Base-by-base conservation (phyloP, 2,113 vertebrate genomes). In the Struthidea cinerea region DNA sequence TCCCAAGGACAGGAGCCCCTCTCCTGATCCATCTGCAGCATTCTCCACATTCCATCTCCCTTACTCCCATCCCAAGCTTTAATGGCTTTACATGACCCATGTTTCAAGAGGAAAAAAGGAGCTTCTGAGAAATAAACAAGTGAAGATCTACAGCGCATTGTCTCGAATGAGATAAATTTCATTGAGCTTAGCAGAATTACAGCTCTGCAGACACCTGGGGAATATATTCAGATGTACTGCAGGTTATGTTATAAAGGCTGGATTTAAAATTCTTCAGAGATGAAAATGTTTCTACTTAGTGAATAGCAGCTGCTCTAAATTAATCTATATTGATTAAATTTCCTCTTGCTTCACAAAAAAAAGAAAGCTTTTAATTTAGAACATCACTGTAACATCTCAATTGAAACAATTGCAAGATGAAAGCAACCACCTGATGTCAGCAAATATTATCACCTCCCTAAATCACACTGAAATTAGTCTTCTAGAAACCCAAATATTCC, bases 311-410 rank as follows among this genome's bases (percentile, higher is more conserved):
- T 94, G 85, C 88, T 88, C 64, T 88, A 90, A 96, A 93, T 96
- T 94, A 96, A 94, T 93, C 93, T 94, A 26, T 93, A 96, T 94
- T 93, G 95, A 96, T 93, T 95, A 93, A 83, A 94, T 94, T 96
- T 96, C 78, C 74, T 79, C 55, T 88, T 63, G 37, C 47, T 89
- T 83, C 82, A 77, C 50, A 14, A 46, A 83, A 78, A 85, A 73
- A 2, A 84, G 79, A 87, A 59, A 64, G 27, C 42, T 93, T 95
- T 96, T 94, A 86, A 95, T 95, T 96, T 94, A 95, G 92, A 89
- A 71, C 73, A 87, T 81, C 41, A 9, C 75, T 73, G 28, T 26
- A 70, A 94, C 73, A 88, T 93, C 85, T 96, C 90, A 89, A 71
- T 56, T 86, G 92, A 87, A 96, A 96, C 76, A 95, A 93, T 2